Conservation (phyloP, 2,113 vertebrate genomes). For the Ceuthmochares aereus region DNA sequence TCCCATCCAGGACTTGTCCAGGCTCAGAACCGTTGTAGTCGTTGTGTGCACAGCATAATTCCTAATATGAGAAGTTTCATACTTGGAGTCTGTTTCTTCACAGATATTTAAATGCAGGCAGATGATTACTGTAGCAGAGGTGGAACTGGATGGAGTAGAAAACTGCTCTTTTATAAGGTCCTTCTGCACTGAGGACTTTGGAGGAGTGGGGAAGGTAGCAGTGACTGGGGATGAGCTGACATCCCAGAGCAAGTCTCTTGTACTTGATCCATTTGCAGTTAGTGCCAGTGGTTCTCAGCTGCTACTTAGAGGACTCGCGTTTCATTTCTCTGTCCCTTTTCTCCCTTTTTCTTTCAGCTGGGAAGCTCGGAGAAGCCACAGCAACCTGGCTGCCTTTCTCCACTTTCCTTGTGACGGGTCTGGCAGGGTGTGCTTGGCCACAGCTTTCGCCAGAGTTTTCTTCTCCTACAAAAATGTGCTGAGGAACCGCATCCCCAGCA, state of each 20-base stretch:
- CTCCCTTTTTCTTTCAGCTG: background rate
- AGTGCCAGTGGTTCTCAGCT: background rate
- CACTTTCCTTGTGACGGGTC: background rate
- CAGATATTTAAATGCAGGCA: background rate
- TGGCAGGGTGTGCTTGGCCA: background rate
- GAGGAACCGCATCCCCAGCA: background rate
- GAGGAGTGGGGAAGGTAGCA: background rate
- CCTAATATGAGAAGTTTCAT: background rate
- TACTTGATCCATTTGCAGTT: background rate
- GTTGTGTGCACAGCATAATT: no score
- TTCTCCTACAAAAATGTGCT: background rate
- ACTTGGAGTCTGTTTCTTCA: background rate
- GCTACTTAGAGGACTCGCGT: background rate
- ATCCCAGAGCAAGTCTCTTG: background rate
- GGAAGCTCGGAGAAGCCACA: background rate
- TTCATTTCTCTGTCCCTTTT: background rate
- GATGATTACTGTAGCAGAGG: background rate
- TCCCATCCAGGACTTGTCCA: background rate
- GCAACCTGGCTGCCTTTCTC: constrained; percentile 22
- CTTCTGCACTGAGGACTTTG: background rate
- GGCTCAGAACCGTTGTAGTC: background rate
- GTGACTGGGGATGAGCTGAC: background rate
- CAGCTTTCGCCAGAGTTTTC: constrained; percentile 8
- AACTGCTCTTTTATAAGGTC: background rate
- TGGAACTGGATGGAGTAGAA: background rate